These are phyloP conservation scores for Drosophila quinaria DNA, from an alignment of 2,888 invertebrate genomes.

Conservation along the genomic window DNA sequence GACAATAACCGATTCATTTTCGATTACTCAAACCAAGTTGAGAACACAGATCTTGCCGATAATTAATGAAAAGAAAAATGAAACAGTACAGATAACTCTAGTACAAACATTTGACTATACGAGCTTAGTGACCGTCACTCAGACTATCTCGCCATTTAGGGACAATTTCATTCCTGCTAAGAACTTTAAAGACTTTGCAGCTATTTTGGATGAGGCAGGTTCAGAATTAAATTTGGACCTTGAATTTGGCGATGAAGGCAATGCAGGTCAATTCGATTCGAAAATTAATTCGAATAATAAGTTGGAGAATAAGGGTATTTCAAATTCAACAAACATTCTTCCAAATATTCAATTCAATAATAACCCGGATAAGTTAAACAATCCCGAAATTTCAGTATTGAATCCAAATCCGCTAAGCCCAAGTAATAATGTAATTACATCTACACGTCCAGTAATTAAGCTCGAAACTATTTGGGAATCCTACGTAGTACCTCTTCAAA, in stretches of 20 bases:
- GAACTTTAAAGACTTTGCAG: conserved; percentile 95
- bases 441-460: conserved; percentile 91
- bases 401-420: conserved; percentile 90
- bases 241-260: conserved; percentile 93
- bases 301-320: conserved; percentile 55
- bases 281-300: conserved; percentile 56
- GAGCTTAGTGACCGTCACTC: conserved; percentile 94
- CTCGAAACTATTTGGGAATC: conserved; percentile 93
- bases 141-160: conserved; percentile 94
- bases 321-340: conserved; percentile 36
- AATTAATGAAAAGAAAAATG: conserved; percentile 89
- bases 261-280: conserved; percentile 86
- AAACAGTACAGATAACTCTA: conserved; percentile 91
- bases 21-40: conserved; percentile 94
- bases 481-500: conserved; percentile 92
- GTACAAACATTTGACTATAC: conserved; percentile 96
- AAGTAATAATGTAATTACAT: conserved; percentile 87
- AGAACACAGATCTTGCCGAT: conserved; percentile 96
- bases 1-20: conserved; percentile 95
- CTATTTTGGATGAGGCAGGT: conserved; percentile 94
- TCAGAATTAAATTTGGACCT: conserved; percentile 94
- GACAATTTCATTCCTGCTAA: conserved; percentile 94
- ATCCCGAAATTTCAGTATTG: conserved; percentile 88
- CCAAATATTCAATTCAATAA: conserved; percentile 36
- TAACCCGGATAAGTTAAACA: conserved; percentile 36